Base-by-base conservation (phyloP, 2,113 vertebrate genomes). In the Natator depressus region DNA sequence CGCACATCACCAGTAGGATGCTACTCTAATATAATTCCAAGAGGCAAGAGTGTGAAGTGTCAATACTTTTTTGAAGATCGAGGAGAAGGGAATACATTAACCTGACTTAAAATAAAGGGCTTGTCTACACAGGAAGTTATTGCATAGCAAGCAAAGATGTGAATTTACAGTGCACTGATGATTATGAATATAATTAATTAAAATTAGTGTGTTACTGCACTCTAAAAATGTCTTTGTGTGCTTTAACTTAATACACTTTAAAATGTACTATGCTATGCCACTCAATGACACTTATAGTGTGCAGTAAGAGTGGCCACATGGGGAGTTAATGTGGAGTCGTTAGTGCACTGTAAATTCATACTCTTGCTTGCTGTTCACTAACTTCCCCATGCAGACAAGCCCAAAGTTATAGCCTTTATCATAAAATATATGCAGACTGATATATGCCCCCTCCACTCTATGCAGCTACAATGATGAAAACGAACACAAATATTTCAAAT, bases 11-110 rank as follows among this genome's bases (percentile, higher is more conserved):
- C 46, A 91, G 1, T 35, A 84, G 46, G 81, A 46, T 84, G 20
- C 29, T 93, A 51, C 6, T 91, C n/a, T 16, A 94, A 57, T 42
- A 78, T 51, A 85, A 91, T 69, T 93, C 69, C 91, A 57, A 94
- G 82, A 14, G 87, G 65, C 82, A 92, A n/a, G 29, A 47, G 5
- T 75, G 6, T 85, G 72, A 86, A 82, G 3, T 83, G 29, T 92
- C 55, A 79, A 5, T 82, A 13, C 50, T 31, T 12, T 50, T 81
- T 62, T 46, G 25, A 82, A 55, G 13, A 82, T 3, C 72, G 5
- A 10, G 17, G 6, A n/a, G 91, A 94, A 89, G 4, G 22, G 85
- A 89, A 80, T 12, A 14, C 35, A 47, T 76, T 16, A 84, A 76
- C 19, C 25, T 85, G 50, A 10, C 11, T 78, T 46, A 82, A 84